phyloP scores from a whole-genome alignment of 2,797 vertebrate genomes.

The Cephalopachus bancanus region DNA sequence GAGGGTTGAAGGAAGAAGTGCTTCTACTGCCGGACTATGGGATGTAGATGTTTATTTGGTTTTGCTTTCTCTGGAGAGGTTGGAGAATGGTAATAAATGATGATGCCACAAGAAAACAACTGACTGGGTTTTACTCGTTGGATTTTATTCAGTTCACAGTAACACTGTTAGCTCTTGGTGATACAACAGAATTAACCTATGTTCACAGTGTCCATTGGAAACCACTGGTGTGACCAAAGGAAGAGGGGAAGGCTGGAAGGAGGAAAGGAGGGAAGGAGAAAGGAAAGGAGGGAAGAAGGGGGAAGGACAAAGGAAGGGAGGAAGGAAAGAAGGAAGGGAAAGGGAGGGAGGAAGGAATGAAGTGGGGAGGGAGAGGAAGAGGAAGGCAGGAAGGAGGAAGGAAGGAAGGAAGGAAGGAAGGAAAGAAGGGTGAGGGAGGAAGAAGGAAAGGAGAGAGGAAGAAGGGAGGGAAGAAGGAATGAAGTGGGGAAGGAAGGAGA shows the following conservation, averaged over 20 bases:
- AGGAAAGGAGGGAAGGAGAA: not conserved
- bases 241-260: not conserved
- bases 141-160: not conserved
- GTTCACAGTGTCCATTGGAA: not conserved
- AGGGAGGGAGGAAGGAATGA: rapidly evolving
- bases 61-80: not conserved
- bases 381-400: not conserved
- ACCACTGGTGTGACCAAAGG: not conserved
- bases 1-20: not conserved
- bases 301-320: not conserved
- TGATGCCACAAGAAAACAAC: not conserved
- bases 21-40: not conserved
- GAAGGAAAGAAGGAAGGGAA: not conserved
- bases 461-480: not conserved
- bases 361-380: no score
- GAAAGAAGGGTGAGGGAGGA: not conserved
- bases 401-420: not conserved
- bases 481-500: not conserved
- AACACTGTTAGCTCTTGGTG: not conserved
- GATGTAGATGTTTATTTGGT: not conserved
- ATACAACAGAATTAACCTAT: not conserved
- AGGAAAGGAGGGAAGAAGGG: not conserved
- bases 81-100: not conserved
- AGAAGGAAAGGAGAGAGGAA: rapidly evolving
- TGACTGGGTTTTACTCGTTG: not conserved